Evolutionary conservation across 2,797 vertebrate species (phyloP).

Genomic region (Pseudocheirus occidentalis): DNA sequence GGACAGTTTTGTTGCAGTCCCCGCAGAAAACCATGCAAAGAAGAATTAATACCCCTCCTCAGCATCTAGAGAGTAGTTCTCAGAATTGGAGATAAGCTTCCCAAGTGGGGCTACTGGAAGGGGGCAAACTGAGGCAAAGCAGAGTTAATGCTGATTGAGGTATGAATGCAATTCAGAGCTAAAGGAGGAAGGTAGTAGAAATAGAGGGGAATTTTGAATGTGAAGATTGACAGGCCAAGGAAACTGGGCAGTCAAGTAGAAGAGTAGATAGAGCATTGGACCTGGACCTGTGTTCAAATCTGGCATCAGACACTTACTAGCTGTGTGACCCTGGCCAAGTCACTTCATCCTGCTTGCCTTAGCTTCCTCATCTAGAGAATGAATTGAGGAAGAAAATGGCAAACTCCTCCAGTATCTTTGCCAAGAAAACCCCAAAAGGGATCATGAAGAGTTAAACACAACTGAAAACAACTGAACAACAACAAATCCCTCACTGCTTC

Average conservation of each 20-base stretch:
- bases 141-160: neutral
- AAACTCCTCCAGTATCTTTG: neutral
- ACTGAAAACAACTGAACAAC: neutral
- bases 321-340: neutral
- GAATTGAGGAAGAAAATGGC: neutral
- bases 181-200: neutral
- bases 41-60: neutral
- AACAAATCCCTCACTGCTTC: neutral
- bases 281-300: neutral
- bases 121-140: neutral
- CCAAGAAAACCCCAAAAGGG: neutral
- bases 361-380: neutral
- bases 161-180: neutral
- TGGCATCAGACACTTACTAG: neutral
- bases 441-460: neutral
- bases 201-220: neutral
- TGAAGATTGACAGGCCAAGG: neutral
- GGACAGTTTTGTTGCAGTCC: neutral
- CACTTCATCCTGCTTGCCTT: neutral
- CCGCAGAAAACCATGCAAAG: neutral
- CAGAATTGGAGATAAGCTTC: neutral
- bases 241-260: neutral
- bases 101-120: neutral
- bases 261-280: neutral
- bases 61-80: neutral